phyloP scores from a whole-genome alignment of 30 jellyfish, hydroid and myxozoan genomes.

The Sanderia malayensis region DNA sequence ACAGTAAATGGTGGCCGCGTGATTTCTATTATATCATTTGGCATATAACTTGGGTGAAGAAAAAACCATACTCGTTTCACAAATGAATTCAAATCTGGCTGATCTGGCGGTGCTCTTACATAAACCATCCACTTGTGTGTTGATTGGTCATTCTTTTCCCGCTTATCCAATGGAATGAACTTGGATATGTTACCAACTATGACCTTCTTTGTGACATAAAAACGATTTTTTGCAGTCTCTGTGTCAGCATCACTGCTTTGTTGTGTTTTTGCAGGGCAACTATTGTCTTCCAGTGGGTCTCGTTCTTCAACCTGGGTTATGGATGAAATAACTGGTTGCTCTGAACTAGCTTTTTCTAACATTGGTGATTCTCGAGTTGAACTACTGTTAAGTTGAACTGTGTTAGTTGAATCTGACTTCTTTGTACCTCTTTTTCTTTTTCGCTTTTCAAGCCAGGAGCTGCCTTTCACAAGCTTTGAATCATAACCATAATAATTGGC shows the following conservation, averaged over 20 bases:
- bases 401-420: not conserved
- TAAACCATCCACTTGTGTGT: conserved; percentile 99
- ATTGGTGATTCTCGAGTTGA: not conserved
- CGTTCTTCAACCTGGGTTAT: too few species aligned
- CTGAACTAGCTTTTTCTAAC: not conserved
- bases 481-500: conserved; percentile 90
- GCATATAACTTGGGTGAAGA: conserved; percentile 97
- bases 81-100: conserved; percentile 61
- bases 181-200: conserved; percentile 93
- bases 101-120: conserved; percentile 79
- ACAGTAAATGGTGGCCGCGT: conserved; percentile 86
- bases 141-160: conserved; percentile 85
- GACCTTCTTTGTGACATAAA: conserved; percentile 57
- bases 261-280: not conserved
- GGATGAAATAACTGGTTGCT: not conserved
- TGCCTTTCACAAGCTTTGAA: conserved; percentile 53
- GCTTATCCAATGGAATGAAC: conserved; percentile 72
- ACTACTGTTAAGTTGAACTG: not conserved
- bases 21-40: conserved; percentile 85
- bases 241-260: not conserved
- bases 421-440: conserved; percentile 20
- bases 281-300: not conserved
- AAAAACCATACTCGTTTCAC: conserved; percentile 79
- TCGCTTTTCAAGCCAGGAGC: not conserved
- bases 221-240: conserved; percentile 35